These are phyloP conservation scores for Tilapia sparmanii DNA, from an alignment of 2,113 vertebrate genomes.

Conservation along the genomic window DNA sequence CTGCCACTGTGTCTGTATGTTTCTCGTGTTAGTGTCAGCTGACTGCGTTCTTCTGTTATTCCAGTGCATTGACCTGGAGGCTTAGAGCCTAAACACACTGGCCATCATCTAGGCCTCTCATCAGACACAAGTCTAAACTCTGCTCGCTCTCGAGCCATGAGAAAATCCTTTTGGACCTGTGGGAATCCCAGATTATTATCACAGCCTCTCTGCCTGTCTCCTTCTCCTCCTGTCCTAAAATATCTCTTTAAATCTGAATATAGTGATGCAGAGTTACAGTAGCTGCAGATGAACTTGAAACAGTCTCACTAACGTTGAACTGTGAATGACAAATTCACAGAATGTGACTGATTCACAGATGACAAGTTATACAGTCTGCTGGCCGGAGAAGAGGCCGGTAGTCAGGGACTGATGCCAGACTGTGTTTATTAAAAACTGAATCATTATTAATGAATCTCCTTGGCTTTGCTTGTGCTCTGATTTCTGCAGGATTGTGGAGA, in stretches of 20 bases:
- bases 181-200: conserved; percentile 55
- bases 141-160: conserved; percentile 41
- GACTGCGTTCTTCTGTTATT: conserved; percentile 72
- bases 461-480: not conserved
- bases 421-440: conserved; percentile 43
- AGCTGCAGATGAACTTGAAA: not conserved
- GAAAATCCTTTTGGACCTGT: conserved; percentile 60
- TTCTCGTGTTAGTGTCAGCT: conserved; percentile 40
- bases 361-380: not conserved
- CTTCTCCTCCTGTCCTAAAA: conserved; percentile 6
- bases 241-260: conserved; percentile 2
- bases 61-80: conserved; percentile 68
- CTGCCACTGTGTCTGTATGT: conserved; percentile 8
- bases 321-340: not conserved
- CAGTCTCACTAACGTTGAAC: not conserved
- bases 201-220: conserved; percentile 33
- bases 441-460: conserved; percentile 24
- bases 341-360: conserved; percentile 49
- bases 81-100: conserved; percentile 62
- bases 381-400: not conserved
- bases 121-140: conserved; percentile 47
- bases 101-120: conserved; percentile 50
- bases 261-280: not conserved
- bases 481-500: conserved; percentile 76
- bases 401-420: not conserved